Percentiles rank a stretch among this genome's conserved stretches.
phyloP scores from a whole-genome alignment of 2,113 vertebrate species.

The Guaruba guarouba region DNA sequence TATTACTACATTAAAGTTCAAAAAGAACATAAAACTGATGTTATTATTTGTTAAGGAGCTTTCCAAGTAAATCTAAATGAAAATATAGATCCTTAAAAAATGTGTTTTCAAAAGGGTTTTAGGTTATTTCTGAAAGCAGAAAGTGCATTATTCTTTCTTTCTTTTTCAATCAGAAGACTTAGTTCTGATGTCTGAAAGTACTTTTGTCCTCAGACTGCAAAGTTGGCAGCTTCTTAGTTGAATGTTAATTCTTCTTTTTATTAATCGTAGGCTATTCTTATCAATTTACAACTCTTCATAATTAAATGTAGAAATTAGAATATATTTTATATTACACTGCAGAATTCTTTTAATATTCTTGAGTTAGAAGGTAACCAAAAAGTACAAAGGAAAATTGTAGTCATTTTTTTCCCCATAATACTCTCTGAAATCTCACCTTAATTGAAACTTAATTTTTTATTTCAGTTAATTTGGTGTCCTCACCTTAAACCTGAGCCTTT shows the following conservation, averaged over 20 bases:
- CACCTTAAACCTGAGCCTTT: not conserved
- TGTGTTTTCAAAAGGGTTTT: not conserved
- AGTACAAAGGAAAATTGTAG: not conserved
- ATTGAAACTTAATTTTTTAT: not conserved
- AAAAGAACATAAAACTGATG: not conserved
- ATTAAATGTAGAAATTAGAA: not conserved
- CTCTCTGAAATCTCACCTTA: not conserved
- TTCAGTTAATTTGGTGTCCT: not conserved
- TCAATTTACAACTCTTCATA: not conserved
- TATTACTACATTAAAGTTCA: not conserved
- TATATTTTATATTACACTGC: not conserved
- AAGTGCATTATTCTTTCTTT: not conserved
- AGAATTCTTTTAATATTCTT: not conserved
- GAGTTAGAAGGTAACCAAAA: not conserved
- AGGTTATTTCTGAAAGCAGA: not conserved
- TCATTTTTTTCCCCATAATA: rapidly evolving
- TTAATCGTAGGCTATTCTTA: not conserved
- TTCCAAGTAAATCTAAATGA: not conserved
- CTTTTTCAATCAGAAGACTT: not conserved
- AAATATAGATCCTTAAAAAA: not conserved
- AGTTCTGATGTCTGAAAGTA: not conserved
- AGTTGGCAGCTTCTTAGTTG: not conserved
- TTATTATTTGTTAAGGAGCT: not conserved
- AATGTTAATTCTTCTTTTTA: not conserved
- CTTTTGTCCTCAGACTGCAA: not conserved